Base-by-base conservation (phyloP, 2,113 vertebrate genomes). In the Motacilla tschutschensis region DNA sequence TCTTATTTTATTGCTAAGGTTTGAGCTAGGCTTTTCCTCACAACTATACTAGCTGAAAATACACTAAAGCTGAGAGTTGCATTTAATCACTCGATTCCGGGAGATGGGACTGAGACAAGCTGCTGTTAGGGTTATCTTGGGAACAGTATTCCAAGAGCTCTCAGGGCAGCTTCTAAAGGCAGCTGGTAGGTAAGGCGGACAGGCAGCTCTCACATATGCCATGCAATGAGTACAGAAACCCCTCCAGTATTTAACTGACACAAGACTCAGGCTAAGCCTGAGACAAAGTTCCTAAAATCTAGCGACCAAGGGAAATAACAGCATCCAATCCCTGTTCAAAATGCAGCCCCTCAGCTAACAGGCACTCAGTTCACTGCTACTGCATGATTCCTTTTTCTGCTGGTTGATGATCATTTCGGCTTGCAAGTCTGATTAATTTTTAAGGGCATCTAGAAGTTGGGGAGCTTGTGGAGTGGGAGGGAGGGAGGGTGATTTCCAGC, bases 271-370 rank as follows among this genome's bases (percentile, higher is more conserved):
- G 9, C 67, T 64, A 63, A 79, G 57, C 17, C 48, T 48, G 43
- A 54, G 46, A 86, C 40, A 46, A 92, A 93, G 55, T 87, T 87
- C 64, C 72, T 62, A 75, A 85, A 85, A 55, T 51, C 48, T 75
- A 67, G 70, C 0, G 1, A 83, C 75, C 47, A 25, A 90, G 65
- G 66, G 72, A 91, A 88, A 81, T 72, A 75, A 64, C 47, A 62
- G 41, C 38, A 57, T 54, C 36, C 51, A 71, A 14, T 41, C 58
- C 47, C 9, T 59, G 38, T 36, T 79, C 55, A 47, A 77, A 92
- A 86, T 22, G 19, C 38, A 29, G 29, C 65, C 47, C 41, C 59
- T 72, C 36, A 40, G 53, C 69, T 85, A 88, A 87, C 20, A 14
- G 80, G 67, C 46, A 31, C n/a, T 47, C 28, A 19, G 41, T 71